phyloP scores from a whole-genome alignment of 2,888 invertebrate species.

The Caenorhabditis sp. region DNA sequence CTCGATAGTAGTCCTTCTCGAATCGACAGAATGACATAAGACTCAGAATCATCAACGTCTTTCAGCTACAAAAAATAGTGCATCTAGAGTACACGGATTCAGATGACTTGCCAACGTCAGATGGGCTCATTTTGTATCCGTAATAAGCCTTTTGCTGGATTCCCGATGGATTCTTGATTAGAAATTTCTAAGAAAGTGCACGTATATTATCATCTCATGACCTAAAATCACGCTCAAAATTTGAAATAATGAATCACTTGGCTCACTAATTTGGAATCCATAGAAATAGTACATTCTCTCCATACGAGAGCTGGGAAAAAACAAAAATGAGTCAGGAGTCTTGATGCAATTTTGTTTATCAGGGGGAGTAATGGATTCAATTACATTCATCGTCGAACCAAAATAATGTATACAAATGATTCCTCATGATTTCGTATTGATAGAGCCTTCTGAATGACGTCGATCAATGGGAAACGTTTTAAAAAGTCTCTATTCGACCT shows the following conservation, averaged over 20 bases:
- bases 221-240: too few relatives aligned
- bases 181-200: not conserved
- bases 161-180: not conserved
- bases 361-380: constrained; percentile 35
- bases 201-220: too few relatives aligned
- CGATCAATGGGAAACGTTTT: not conserved
- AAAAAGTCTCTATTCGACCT: constrained; percentile 12
- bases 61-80: not conserved
- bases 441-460: not conserved
- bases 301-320: not conserved
- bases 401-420: constrained; percentile 18
- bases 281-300: not conserved
- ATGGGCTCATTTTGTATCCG: not conserved
- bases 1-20: not conserved
- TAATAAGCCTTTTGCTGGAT: not conserved
- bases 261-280: not conserved
- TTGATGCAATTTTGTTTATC: constrained; percentile 40
- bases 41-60: too few relatives aligned
- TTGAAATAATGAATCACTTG: not conserved
- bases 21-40: not conserved
- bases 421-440: not conserved
- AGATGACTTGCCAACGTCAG: not conserved
- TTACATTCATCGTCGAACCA: constrained; percentile 1
- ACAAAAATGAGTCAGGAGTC: constrained; percentile 26
- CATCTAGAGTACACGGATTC: not conserved